Evolutionary conservation across 2,113 vertebrate species (phyloP).

Genomic region (Nipponia nippon): DNA sequence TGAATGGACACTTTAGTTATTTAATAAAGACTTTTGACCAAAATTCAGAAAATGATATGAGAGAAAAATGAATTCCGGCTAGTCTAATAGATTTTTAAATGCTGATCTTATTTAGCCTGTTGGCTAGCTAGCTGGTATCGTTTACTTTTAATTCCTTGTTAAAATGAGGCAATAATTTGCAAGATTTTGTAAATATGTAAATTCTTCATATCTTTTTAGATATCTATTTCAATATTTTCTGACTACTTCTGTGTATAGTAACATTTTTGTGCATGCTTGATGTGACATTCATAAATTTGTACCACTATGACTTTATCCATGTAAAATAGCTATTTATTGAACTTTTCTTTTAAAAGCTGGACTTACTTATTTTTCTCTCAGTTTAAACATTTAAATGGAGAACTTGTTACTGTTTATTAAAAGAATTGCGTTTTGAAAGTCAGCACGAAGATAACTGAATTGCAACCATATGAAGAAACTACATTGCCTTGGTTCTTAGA

Average conservation of each 20-base stretch:
- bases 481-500: conserved; percentile 51
- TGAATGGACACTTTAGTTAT: conserved; percentile 82
- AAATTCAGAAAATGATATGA: conserved; percentile 77
- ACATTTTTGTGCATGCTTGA: conserved; percentile 89
- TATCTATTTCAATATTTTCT: conserved; percentile 82
- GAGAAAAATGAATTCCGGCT: conserved; percentile 75
- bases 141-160: conserved; percentile 89
- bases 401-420: conserved; percentile 81
- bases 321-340: conserved; percentile 88
- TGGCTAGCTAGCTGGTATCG: conserved; percentile 77
- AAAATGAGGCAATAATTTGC: conserved; percentile 97
- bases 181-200: conserved; percentile 92
- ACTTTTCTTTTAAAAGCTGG: conserved; percentile 73
- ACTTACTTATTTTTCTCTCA: conserved; percentile 65
- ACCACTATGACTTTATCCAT: conserved; percentile 88
- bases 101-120: conserved; percentile 82
- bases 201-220: conserved; percentile 81
- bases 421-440: conserved; percentile 74
- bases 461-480: conserved; percentile 43
- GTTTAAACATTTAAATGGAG: conserved; percentile 71
- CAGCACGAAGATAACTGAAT: conserved; percentile 26
- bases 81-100: conserved; percentile 76
- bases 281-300: conserved; percentile 81
- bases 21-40: conserved; percentile 81
- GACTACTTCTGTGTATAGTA: conserved; percentile 79